These are phyloP conservation scores for Etia nguti DNA, from an alignment of 2,113 vertebrate species.

Conservation along the genomic window DNA sequence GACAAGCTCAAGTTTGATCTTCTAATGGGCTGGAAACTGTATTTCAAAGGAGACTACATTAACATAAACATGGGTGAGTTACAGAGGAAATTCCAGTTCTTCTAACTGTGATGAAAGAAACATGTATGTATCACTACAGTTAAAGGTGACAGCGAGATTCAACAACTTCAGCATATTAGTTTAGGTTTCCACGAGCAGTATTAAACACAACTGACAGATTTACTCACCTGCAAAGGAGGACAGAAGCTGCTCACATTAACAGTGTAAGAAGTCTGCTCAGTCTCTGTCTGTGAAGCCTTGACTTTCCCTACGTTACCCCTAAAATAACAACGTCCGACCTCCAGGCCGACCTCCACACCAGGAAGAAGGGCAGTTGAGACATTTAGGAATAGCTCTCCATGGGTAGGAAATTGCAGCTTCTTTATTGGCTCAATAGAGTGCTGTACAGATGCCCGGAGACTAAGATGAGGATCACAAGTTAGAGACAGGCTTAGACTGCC, in stretches of 20 bases:
- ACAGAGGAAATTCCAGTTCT: neutral
- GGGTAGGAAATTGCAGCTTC: slow-evolving; percentile 61
- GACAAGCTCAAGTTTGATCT: neutral
- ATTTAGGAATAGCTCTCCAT: slow-evolving; percentile 55
- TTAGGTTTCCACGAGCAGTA: neutral
- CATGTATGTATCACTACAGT: neutral
- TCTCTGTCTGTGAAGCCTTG: slow-evolving; percentile 15
- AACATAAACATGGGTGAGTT: neutral
- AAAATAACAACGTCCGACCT: slow-evolving; percentile 69
- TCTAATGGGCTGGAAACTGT: neutral
- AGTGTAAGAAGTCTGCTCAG: slow-evolving; percentile 42
- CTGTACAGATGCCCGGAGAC: slow-evolving; percentile 47
- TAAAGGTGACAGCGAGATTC: neutral
- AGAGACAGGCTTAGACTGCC: slow-evolving; percentile 43
- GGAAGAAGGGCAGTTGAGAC: slow-evolving; percentile 3
- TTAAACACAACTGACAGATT: neutral
- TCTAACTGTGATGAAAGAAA: slow-evolving; percentile 1
- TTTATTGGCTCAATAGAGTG: slow-evolving; percentile 63
- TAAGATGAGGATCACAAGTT: neutral
- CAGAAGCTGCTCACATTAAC: slow-evolving; percentile 70
- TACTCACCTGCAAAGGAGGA: slow-evolving; percentile 65
- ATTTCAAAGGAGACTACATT: neutral
- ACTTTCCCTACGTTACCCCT: slow-evolving; percentile 48
- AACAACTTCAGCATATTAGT: neutral
- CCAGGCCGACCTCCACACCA: slow-evolving; percentile 45